Base-by-base conservation (phyloP, 2,113 vertebrate genomes). In the Erinaceus europaeus region DNA sequence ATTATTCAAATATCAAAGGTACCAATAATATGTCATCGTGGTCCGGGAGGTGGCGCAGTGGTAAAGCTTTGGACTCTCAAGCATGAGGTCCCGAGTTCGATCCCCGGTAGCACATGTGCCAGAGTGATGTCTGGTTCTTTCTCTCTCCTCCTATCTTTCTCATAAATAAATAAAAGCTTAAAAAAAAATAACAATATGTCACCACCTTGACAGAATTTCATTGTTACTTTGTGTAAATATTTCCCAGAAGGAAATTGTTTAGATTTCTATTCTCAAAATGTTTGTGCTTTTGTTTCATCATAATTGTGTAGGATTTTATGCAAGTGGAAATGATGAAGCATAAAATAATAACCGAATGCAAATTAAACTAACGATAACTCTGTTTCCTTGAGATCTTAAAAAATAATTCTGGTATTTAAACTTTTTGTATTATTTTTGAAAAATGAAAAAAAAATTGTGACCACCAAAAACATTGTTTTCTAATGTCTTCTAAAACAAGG, bases 361-460 rank as follows among this genome's bases (percentile, higher is more conserved):
- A n/a, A n/a, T n/a, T n/a, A n/a, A n/a, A n/a, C n/a, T n/a, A n/a
- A n/a, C n/a, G n/a, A n/a, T n/a, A n/a, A n/a, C n/a, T n/a, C n/a
- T n/a, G n/a, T 65, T 46, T 42, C 4, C 4, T 18, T 42, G 1
- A 59, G 48, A 74, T 18, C 12, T 62, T 74, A 83, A 81, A 2
- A 59, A 79, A 46, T 36, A 59, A 80, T 36, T 65, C 61, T n/a
- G 78, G 15, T 34, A 72, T 21, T 61, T 79, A 52, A 4, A 7
- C 71, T 82, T 57, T 68, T n/a, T n/a, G 29, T 72, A 88, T 72
- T 75, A 67, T 69, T 88, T 84, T 82, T 5, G 34, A 82, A 90
- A 44, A 21, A 79, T 44, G 27, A 27, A 7, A 53, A 10, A 82
- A 21, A 75, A 3, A 13, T 78, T 82, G 7, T 64, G 64, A 88